Percentiles rank a stretch among this genome's conserved stretches.
Evolutionary conservation across 2,113 vertebrate genomes (phyloP).

Genomic region (Archilochus colubris): DNA sequence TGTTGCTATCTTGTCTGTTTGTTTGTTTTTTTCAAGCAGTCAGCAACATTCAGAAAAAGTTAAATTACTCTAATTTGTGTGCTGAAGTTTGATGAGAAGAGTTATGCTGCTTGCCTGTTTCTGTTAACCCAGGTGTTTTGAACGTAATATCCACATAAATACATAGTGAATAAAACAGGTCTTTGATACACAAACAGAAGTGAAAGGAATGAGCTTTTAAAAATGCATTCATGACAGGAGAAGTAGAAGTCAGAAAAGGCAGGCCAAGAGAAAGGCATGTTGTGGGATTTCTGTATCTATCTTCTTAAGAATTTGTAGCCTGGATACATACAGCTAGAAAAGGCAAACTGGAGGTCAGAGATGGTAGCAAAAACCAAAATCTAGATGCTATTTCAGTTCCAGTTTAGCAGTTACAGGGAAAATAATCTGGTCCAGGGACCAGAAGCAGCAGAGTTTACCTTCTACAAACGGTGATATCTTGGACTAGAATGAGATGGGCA

Average conservation of each 20-base stretch:
- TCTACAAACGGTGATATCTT: neutral
- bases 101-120: neutral
- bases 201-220: neutral
- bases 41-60: neutral
- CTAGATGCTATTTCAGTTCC: neutral
- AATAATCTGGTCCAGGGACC: neutral
- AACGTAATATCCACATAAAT: neutral
- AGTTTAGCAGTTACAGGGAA: neutral
- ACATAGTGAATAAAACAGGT: neutral
- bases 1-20: neutral
- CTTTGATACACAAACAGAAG: neutral
- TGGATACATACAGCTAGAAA: neutral
- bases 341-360: neutral
- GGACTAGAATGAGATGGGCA: neutral
- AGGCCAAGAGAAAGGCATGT: neutral
- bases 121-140: constrained; percentile 10
- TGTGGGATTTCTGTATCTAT: no score
- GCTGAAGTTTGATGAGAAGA: neutral
- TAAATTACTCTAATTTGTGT: neutral
- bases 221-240: neutral
- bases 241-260: neutral
- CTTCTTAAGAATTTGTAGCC: neutral
- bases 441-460: neutral
- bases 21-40: neutral
- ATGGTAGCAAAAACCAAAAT: neutral